Evolutionary conservation across 2,113 vertebrate genomes (phyloP), one percentile per base, ranked within the genome.

Genomic region (Colius striatus): DNA sequence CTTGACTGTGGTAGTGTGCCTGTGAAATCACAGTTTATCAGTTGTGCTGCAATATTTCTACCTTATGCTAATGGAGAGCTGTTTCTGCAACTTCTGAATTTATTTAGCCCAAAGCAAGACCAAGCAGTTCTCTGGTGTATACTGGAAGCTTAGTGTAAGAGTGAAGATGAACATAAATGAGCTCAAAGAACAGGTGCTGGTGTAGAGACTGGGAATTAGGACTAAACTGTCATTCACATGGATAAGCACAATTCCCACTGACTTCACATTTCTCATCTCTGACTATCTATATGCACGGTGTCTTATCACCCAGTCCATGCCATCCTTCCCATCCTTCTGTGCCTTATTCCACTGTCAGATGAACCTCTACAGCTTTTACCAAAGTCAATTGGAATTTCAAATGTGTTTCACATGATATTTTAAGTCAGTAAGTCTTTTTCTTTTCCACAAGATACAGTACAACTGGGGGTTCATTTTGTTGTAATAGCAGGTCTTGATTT

Each of bases 41-140:
- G 6, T 68, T 68, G 38, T 85, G 43, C 55, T 89, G 60, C 17
- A 26, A 12, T 67, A 54, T 70, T 17, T 90, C 71, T 80, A 29
- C 51, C 77, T 83, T 58, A 23, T 80, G 67, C 53, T 85, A 76
- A 72, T 5, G 50, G 63, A 61, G 58, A 83, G 36, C 18, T 73
- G 53, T 25, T 91, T 82, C 63, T 93, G 50, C 78, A 67, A 3
- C 29, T 83, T 95, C 14, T 54, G 25, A 54, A 58, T 54, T 73
- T 89, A 71, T 92, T 80, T 84, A 63, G 60, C 58, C 41, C 71
- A 71, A 67, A 80, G 89, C 48, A 83, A 90, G 45, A 76, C 36
- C 29, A 76, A 6, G 10, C 47, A 41, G 26, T 36, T 90, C 87
- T 87, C 38, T 29, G 53, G 53, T 6, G 2, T 53, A 13, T 45